phyloP scores from a whole-genome alignment of 1,140 invertebrate genomes.

The Centruroides sculpturatus region DNA sequence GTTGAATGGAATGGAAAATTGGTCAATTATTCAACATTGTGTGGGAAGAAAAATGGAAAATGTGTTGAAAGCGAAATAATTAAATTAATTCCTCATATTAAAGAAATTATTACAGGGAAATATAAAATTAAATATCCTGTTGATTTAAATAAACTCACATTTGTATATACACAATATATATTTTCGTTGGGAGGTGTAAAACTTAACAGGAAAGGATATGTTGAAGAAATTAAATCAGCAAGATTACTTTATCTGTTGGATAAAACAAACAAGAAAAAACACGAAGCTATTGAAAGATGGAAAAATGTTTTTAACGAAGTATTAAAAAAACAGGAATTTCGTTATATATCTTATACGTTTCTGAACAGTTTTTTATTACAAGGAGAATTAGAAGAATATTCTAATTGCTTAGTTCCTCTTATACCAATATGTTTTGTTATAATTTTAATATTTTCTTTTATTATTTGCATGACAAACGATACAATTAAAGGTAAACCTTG shows the following conservation, averaged over 20 bases:
- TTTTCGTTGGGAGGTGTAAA: constrained; percentile 70
- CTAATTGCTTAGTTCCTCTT: constrained; percentile 68
- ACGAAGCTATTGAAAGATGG: constrained; percentile 65
- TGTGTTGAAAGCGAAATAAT: constrained; percentile 75
- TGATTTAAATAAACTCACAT: constrained; percentile 71
- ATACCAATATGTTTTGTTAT: constrained; percentile 69
- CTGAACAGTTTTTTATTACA: constrained; percentile 74
- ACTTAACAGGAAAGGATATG: constrained; percentile 50
- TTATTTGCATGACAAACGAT: constrained; percentile 57
- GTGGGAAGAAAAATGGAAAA: constrained; percentile 61
- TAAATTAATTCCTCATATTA: constrained; percentile 58
- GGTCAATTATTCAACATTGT: constrained; percentile 50
- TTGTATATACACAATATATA: constrained; percentile 51
- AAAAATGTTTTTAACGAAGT: constrained; percentile 63
- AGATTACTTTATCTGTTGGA: constrained; percentile 71
- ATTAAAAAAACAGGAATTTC: constrained; percentile 57
- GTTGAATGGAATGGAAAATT: constrained; percentile 25
- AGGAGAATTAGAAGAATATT: constrained; percentile 74
- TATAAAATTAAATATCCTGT: constrained; percentile 72
- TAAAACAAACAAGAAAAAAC: constrained; percentile 39
- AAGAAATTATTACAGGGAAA: constrained; percentile 53
- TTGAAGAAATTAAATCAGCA: constrained; percentile 58
- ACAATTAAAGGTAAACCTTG: constrained; percentile 78
- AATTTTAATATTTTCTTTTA: constrained; percentile 45
- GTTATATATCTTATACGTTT: constrained; percentile 61